Percentiles rank a stretch among this genome's conserved stretches.
phyloP scores from a whole-genome alignment of 2,113 vertebrate genomes.

The Danionella cerebrum region DNA sequence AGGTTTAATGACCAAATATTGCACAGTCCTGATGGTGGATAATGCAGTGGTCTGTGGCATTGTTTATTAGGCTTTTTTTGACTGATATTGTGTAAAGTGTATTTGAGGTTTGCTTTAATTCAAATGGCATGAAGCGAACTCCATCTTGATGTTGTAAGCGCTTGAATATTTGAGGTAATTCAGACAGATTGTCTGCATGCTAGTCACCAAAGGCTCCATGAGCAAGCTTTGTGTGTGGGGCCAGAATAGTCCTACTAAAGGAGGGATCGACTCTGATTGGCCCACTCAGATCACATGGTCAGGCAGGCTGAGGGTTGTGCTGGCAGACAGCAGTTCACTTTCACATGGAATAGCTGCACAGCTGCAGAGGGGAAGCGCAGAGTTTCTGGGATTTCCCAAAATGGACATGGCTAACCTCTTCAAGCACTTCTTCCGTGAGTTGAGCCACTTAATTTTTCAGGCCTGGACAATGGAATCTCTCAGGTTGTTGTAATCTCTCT shows the following conservation, averaged over 20 bases:
- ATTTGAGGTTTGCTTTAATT: too few species aligned
- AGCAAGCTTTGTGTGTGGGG: constrained; percentile 2
- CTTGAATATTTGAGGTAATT: neutral
- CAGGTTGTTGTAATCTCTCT: constrained; percentile 12
- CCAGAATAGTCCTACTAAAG: constrained; percentile 32
- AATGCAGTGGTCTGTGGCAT: too few species aligned
- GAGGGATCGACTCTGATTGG: constrained; percentile 56
- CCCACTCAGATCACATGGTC: constrained; percentile 64
- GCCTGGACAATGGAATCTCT: neutral
- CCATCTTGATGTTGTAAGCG: too few species aligned
- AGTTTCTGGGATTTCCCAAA: constrained; percentile 61
- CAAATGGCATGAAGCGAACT: too few species aligned
- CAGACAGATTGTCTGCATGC: neutral
- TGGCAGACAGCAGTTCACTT: constrained; percentile 47
- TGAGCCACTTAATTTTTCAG: neutral
- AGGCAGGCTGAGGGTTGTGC: constrained; percentile 57
- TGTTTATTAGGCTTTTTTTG: too few species aligned
- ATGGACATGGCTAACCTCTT: constrained; percentile 83
- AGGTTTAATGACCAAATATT: too few species aligned
- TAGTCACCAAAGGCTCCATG: neutral
- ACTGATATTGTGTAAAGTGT: too few species aligned
- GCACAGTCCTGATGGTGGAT: too few species aligned
- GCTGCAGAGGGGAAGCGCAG: constrained; percentile 64
- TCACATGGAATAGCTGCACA: constrained; percentile 69
- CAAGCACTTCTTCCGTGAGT: constrained; percentile 85